phyloP scores from a whole-genome alignment of 2,113 vertebrate species.

The Atherinomorus stipes region DNA sequence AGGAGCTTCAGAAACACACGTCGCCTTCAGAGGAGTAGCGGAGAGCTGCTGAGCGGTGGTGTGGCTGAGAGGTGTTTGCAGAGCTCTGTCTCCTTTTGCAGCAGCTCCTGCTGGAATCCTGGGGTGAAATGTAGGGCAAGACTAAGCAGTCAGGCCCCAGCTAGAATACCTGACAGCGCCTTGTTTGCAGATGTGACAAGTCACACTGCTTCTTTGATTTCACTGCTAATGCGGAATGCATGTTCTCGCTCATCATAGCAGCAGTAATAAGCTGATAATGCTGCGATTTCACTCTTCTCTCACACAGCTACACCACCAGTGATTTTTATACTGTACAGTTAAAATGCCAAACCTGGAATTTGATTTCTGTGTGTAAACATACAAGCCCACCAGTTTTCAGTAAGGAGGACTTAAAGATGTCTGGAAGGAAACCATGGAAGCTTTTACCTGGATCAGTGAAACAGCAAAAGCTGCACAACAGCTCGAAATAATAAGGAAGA shows the following conservation, averaged over 20 bases:
- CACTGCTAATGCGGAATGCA: conserved; percentile 39
- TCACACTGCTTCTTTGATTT: conserved; percentile 55
- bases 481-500: too few species aligned
- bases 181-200: conserved; percentile 44
- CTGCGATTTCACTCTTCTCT: conserved; percentile 12
- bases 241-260: conserved; percentile 25
- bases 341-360: conserved; percentile 24
- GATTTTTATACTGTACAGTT: conserved; percentile 3
- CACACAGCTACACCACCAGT: background rate
- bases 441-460: too few species aligned
- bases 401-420: conserved; percentile 4
- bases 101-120: conserved; percentile 48
- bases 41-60: conserved; percentile 11
- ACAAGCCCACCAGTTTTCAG: conserved; percentile 22
- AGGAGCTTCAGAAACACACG: conserved; percentile 26
- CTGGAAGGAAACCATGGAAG: conserved; percentile 1
- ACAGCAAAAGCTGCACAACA: too few species aligned
- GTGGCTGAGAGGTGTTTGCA: conserved; percentile 52
- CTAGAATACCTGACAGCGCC: conserved; percentile 49
- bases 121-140: conserved; percentile 67
- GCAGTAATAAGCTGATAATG: conserved; percentile 37
- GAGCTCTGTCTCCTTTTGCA: conserved; percentile 32
- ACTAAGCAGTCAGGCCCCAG: conserved; percentile 33
- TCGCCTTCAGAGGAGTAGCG: conserved; percentile 43
- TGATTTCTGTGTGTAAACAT: conserved; percentile 25